A percentile compares a stretch with the other conserved stretches of the same genome.
These are phyloP conservation scores for Micropoecilia bifurca DNA, from an alignment of 2,797 vertebrate species.

Conservation along the genomic window DNA sequence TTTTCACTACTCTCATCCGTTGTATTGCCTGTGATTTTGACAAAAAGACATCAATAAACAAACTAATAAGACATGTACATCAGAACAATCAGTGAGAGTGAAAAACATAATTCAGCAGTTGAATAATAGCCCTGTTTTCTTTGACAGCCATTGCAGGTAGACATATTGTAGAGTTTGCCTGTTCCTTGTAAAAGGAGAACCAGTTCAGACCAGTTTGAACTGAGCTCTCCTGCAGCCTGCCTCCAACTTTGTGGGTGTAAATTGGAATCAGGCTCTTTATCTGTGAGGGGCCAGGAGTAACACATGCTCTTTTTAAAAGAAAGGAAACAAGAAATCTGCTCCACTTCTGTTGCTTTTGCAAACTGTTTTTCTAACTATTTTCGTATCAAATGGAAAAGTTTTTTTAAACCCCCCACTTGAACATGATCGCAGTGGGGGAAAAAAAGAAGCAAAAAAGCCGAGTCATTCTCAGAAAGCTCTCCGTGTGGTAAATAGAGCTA, in stretches of 20 bases:
- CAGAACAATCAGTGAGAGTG: not conserved
- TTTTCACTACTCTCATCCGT: conserved; percentile 61
- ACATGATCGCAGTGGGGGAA: not conserved
- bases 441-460: not conserved
- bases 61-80: not conserved
- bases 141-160: conserved; percentile 14
- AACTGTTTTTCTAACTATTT: not conserved
- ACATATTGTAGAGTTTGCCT: conserved; percentile 13
- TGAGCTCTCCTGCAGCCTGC: conserved; percentile 17
- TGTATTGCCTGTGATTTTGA: conserved; percentile 66
- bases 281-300: not conserved
- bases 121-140: not conserved
- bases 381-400: not conserved
- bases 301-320: not conserved
- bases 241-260: conserved; percentile 12
- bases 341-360: not conserved
- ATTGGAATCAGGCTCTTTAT: conserved; percentile 14
- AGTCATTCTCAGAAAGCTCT: conserved; percentile 15
- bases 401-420: not conserved
- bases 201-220: conserved; percentile 59
- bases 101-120: conserved; percentile 4
- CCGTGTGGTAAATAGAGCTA: conserved; percentile 33
- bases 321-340: too few species aligned
- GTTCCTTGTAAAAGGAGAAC: conserved; percentile 53
- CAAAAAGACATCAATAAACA: conserved; percentile 26